Evolutionary conservation across 2,113 vertebrate species (phyloP).

Genomic region (Scopus umbretta): DNA sequence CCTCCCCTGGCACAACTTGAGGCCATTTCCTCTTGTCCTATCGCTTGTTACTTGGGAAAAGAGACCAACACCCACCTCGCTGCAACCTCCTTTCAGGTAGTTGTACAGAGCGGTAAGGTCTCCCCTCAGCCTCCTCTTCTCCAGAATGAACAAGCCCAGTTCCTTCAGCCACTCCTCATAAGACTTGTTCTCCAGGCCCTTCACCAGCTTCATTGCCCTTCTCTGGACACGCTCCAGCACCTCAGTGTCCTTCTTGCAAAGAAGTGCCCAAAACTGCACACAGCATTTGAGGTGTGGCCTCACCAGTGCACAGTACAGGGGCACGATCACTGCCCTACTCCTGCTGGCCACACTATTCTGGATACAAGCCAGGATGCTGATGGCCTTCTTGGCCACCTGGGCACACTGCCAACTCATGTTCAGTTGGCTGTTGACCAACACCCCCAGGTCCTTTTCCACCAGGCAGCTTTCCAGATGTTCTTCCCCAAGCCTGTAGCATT

Average conservation of each 20-base stretch:
- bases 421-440: accelerated
- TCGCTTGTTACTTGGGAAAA: neutral
- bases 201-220: neutral
- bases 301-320: neutral
- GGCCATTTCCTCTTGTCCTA: accelerated
- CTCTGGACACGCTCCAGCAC: neutral
- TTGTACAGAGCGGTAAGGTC: neutral
- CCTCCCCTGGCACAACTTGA: neutral
- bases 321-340: accelerated
- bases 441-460: neutral
- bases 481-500: neutral
- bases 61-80: no score
- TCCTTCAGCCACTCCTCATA: neutral
- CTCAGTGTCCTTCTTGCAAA: neutral
- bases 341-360: neutral
- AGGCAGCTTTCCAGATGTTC: neutral
- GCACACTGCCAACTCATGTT: neutral
- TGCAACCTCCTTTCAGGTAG: neutral
- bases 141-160: neutral
- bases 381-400: neutral
- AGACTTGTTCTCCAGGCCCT: neutral
- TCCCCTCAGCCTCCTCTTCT: neutral
- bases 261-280: neutral
- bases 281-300: accelerated
- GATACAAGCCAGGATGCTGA: neutral